Evolutionary conservation across 1,140 invertebrate genomes (phyloP).

Genomic region (Delia radicum): DNA sequence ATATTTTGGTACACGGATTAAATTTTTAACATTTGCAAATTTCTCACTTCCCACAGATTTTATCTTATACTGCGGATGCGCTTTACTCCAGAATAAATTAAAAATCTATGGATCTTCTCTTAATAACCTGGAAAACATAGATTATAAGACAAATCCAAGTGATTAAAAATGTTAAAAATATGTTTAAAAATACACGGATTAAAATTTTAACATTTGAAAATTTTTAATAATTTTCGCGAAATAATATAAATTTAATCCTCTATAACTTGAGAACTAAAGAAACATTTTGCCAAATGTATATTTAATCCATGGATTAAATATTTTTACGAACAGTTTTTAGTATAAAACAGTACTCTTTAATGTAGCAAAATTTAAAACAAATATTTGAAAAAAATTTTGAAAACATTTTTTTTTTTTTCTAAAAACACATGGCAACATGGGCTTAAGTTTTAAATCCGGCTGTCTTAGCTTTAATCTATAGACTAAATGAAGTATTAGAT

Average conservation of each 20-base stretch:
- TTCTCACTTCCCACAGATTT: too few species aligned
- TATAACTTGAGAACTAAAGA: not conserved
- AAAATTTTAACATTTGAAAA: not conserved
- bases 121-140: not conserved
- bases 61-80: too few species aligned
- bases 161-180: not conserved
- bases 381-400: not conserved
- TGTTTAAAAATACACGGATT: not conserved
- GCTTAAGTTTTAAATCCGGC: conserved; percentile 5
- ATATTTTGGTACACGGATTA: too few species aligned
- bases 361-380: not conserved
- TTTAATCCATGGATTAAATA: conserved; percentile 8
- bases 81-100: not conserved
- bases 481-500: conserved; percentile 5
- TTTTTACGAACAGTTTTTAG: not conserved
- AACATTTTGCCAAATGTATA: not conserved
- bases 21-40: too few species aligned
- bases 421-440: not conserved
- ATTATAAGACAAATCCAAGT: not conserved
- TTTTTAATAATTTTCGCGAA: not conserved
- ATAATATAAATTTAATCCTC: conserved; percentile 1
- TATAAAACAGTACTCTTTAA: conserved; percentile 9
- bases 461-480: conserved; percentile 11
- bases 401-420: not conserved
- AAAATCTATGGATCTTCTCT: not conserved